These are phyloP conservation scores for Piprites chloris DNA, from an alignment of 2,113 vertebrate genomes.

Conservation along the genomic window DNA sequence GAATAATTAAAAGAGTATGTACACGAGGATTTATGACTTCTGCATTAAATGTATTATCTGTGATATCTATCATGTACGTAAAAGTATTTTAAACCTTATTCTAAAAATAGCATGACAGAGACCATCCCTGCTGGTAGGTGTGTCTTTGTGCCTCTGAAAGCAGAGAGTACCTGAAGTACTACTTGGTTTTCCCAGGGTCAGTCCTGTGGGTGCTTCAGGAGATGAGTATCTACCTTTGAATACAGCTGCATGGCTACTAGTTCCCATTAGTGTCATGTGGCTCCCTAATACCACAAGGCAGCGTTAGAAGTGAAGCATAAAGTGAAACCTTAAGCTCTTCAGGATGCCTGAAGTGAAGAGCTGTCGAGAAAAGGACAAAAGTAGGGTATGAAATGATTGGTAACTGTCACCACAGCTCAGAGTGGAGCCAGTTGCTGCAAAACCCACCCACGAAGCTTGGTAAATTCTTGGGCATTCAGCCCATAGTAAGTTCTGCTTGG, in stretches of 20 bases:
- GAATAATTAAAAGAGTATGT: background rate
- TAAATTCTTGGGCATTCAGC: slow-evolving; percentile 22
- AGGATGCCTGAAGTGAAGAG: background rate
- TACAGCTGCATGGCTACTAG: background rate
- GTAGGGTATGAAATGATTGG: background rate
- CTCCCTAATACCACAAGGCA: background rate
- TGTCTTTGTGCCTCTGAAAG: background rate
- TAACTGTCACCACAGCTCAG: background rate
- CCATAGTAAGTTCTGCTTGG: background rate
- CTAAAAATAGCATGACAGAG: background rate
- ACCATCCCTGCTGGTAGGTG: background rate
- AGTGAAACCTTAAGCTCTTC: background rate
- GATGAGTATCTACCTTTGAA: background rate
- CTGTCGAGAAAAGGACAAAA: background rate
- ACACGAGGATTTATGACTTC: background rate
- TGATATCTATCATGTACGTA: background rate
- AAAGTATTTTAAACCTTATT: background rate
- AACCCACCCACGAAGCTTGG: slow-evolving; percentile 53
- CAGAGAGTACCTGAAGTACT: background rate
- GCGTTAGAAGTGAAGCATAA: background rate
- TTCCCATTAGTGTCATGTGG: background rate
- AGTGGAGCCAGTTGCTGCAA: slow-evolving; percentile 8
- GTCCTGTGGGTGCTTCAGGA: background rate
- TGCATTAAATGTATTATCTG: background rate
- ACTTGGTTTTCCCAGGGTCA: background rate